phyloP scores from a whole-genome alignment of 1,140 invertebrate genomes.

The Portunus trituberculatus region DNA sequence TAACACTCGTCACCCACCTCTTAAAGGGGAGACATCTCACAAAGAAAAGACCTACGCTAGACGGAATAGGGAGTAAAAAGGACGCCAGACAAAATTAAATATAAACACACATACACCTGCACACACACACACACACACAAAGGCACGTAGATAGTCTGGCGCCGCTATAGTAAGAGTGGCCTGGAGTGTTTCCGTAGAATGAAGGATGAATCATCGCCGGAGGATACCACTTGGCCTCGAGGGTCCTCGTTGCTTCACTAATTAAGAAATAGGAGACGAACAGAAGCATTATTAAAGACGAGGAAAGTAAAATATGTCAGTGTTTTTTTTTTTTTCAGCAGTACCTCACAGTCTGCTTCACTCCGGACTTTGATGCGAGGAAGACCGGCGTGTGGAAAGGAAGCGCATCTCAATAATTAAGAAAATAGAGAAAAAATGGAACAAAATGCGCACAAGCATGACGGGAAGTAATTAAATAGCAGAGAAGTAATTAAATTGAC shows the following conservation, averaged over 20 bases:
- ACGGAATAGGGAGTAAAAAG: too few species aligned
- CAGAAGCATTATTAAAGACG: not conserved
- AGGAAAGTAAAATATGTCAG: not conserved
- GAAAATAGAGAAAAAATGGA: not conserved
- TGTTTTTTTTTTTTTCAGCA: not conserved
- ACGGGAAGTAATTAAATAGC: not conserved
- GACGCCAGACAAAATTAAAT: too few species aligned
- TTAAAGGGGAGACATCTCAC: too few species aligned
- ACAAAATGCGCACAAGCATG: not conserved
- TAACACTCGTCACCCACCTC: too few species aligned
- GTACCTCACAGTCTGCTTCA: not conserved
- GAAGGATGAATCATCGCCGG: not conserved
- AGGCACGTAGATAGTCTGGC: too few species aligned
- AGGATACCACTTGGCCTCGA: not conserved
- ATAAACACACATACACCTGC: too few species aligned
- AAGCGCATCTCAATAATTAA: not conserved
- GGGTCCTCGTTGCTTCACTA: not conserved
- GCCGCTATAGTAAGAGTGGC: not conserved
- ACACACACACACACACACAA: too few species aligned
- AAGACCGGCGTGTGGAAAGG: not conserved
- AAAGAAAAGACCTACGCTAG: too few species aligned
- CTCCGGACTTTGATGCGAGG: not conserved
- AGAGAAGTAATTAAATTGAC: not conserved
- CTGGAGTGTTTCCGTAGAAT: not conserved
- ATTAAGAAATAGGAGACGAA: slow-evolving; percentile 1